These are phyloP conservation scores for Cyprinodon brontotheroides DNA, from an alignment of 2,113 vertebrate species.

Conservation along the genomic window DNA sequence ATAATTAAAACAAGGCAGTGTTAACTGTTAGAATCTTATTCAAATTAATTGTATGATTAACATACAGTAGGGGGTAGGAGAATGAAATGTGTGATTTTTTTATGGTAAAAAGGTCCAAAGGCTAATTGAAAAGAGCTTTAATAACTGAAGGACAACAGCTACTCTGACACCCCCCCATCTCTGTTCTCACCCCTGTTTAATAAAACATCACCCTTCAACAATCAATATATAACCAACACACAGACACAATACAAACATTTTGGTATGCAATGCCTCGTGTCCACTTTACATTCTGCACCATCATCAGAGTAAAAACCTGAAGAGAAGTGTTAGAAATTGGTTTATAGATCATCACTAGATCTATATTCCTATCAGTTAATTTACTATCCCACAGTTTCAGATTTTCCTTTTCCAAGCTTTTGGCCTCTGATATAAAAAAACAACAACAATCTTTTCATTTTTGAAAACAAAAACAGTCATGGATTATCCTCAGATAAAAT, in stretches of 20 bases:
- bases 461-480: conserved; percentile 3
- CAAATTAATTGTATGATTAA: conserved; percentile 27
- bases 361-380: conserved; percentile 12
- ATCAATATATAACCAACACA: conserved; percentile 51
- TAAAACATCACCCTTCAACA: conserved; percentile 62
- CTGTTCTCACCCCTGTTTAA: conserved; percentile 50
- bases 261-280: background rate
- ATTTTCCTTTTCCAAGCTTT: conserved; percentile 2
- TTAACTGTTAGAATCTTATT: background rate
- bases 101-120: background rate
- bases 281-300: conserved; percentile 45
- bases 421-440: conserved; percentile 39
- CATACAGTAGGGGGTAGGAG: background rate
- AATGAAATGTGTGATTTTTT: background rate
- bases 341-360: conserved; percentile 7
- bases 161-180: conserved; percentile 18
- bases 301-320: conserved; percentile 4
- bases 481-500: background rate
- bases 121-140: conserved; percentile 28
- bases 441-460: conserved; percentile 16
- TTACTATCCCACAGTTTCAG: background rate
- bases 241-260: conserved; percentile 23
- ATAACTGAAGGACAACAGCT: conserved; percentile 27
- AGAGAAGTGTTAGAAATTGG: conserved; percentile 21
- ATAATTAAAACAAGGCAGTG: no score